phyloP scores from a whole-genome alignment of 1,140 invertebrate genomes.

The Micrasema minimum region DNA sequence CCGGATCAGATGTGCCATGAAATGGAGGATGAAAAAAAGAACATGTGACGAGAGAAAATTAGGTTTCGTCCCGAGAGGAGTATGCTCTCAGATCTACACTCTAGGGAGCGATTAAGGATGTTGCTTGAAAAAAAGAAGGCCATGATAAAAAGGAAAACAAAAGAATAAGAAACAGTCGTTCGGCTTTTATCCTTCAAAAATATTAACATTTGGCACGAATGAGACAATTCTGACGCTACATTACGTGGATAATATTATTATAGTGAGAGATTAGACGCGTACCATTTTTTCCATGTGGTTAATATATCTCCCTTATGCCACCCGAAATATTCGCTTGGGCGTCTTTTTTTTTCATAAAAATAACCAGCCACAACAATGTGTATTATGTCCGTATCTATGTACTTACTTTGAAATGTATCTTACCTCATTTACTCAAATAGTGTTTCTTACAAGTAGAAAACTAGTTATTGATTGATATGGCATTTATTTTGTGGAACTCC shows the following conservation, averaged over 20 bases:
- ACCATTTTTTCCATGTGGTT: too few relatives aligned
- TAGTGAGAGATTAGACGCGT: too few relatives aligned
- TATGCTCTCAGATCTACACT: conserved; percentile 12
- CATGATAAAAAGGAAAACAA: conserved; percentile 33
- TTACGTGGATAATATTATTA: background rate
- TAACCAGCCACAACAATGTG: too few relatives aligned
- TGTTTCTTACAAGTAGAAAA: too few relatives aligned
- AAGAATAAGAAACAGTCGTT: conserved; percentile 26
- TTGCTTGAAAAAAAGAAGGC: conserved; percentile 22
- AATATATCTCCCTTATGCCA: too few relatives aligned
- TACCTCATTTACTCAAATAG: too few relatives aligned
- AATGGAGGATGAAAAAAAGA: conserved; percentile 6
- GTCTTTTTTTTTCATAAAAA: too few relatives aligned
- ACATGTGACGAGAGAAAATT: conserved; percentile 39
- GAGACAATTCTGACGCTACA: conserved; percentile 5
- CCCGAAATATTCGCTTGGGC: too few relatives aligned
- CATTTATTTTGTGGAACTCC: too few relatives aligned
- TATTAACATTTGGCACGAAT: conserved; percentile 18
- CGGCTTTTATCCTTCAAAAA: conserved; percentile 23
- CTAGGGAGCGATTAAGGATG: conserved; percentile 34
- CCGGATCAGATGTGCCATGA: conserved; percentile 27
- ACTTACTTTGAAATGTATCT: too few relatives aligned
- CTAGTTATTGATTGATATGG: too few relatives aligned
- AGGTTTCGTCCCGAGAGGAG: conserved; percentile 28
- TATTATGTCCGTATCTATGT: too few relatives aligned